Base-by-base conservation (phyloP, 2,888 invertebrate species). In the Aphidoletes aphidimyza region DNA sequence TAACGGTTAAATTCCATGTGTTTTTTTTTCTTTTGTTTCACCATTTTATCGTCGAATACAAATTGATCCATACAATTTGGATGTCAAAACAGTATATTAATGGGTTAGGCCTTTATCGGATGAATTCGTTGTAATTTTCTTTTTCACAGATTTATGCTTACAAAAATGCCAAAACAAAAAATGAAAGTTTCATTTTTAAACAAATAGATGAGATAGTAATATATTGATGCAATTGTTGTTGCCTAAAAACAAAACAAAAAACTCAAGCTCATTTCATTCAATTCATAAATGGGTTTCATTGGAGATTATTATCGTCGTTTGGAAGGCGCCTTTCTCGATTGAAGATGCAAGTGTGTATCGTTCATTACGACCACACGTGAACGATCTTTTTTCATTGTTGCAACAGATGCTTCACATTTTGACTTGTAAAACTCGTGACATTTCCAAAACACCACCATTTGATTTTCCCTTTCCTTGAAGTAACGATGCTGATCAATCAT, bases 381-480 rank as follows among this genome's bases (percentile, higher is more conserved):
- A 0, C 39, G 47, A 37, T 78, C 84, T 49, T 85, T 84, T 59
- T 85, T 85, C 47, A 84, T 85, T 11, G 85, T 85, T 2, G 84
- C 84, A 30, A 85, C 85, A 3, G 47, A 9, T 22, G 85, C 85
- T 39, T 84, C 84, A 85, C 85, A 85, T 49, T 84, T 84, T 54
- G 84, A 84, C 37, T 84, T 84, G 19, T 45, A 42, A n/a, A 34
- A 26, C 69, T 85, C 85, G 45, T 85, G 85, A 42, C 85, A 85
- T 34, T 84, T 85, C 85, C 85, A 85, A 84, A 84, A 85, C 5
- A 54, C 83, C 1, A 84, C 36, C 84, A 84, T 83, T 83, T 8
- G 19, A 78, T 85, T 54, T n/a, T 85, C 85, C 2, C 14, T 54
- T 14, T 84, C 49, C 17, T 85, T 84, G 30, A 42, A 78, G 22